Percentiles rank a stretch among this genome's conserved stretches.
These are phyloP conservation scores for Pseudorhombus dupliciocellatus DNA, from an alignment of 2,113 vertebrate genomes.

Conservation along the genomic window DNA sequence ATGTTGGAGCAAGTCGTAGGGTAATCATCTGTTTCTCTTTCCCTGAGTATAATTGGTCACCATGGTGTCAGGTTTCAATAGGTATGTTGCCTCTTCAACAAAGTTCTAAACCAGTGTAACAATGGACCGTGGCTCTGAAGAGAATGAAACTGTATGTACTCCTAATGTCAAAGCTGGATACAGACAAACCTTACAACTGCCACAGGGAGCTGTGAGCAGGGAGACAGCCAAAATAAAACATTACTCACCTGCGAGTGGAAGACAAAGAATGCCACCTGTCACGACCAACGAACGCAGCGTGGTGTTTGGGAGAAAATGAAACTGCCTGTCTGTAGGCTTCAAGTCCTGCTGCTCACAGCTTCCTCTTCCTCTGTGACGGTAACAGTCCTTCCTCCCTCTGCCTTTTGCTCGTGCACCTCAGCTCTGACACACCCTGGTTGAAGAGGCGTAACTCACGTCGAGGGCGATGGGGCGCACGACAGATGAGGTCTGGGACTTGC, in stretches of 20 bases:
- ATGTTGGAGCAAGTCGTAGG: neutral
- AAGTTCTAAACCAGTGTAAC: too few relatives aligned
- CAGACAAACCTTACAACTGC: neutral
- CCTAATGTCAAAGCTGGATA: neutral
- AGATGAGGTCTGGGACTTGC: neutral
- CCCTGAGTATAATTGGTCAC: neutral
- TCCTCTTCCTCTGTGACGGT: conserved; percentile 16
- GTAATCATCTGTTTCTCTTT: neutral
- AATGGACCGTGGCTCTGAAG: neutral
- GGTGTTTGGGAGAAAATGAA: neutral
- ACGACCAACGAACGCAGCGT: neutral
- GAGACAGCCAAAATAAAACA: neutral
- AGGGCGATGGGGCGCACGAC: neutral
- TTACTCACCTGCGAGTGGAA: conserved; percentile 16
- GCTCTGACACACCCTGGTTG: neutral
- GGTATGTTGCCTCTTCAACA: neutral
- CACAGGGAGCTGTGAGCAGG: neutral
- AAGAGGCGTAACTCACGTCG: neutral
- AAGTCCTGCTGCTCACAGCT: neutral
- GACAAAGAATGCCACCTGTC: neutral
- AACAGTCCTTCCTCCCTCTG: too few relatives aligned
- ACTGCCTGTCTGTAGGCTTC: neutral
- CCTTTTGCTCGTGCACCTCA: too few relatives aligned
- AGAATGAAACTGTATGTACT: neutral
- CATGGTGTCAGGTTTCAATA: neutral